Evolutionary conservation across 2,113 vertebrate genomes (phyloP).

Genomic region (Triplophysa dalaica): DNA sequence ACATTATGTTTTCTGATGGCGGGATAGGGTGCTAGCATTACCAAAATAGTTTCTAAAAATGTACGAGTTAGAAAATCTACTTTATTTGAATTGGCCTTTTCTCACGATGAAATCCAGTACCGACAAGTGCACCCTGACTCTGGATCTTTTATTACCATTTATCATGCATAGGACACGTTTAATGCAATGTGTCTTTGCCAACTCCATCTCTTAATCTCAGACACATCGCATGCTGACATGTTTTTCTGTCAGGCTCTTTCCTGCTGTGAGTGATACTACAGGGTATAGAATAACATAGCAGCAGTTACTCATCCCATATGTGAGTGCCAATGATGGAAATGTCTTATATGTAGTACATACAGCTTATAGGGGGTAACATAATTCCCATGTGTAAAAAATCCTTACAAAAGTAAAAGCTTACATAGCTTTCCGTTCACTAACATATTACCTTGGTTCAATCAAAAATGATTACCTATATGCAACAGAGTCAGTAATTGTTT

Average conservation of each 20-base stretch:
- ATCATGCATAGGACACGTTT: neutral
- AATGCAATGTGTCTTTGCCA: neutral
- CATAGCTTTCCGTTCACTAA: no score
- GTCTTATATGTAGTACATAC: neutral
- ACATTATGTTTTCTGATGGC: slow-evolving; percentile 18
- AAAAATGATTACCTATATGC: no score
- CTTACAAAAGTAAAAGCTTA: neutral
- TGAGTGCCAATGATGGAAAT: slow-evolving; percentile 6
- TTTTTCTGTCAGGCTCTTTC: neutral
- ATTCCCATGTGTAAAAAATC: neutral
- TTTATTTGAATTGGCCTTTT: neutral
- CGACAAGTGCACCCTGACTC: neutral
- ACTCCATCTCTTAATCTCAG: neutral
- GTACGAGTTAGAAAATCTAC: neutral
- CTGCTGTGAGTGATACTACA: slow-evolving; percentile 9
- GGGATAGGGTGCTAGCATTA: neutral
- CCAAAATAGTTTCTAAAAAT: neutral
- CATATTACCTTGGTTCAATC: no score
- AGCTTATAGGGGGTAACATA: neutral
- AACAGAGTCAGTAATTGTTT: neutral
- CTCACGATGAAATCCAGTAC: neutral
- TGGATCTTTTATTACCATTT: neutral
- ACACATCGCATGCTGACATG: neutral
- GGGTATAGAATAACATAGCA: neutral
- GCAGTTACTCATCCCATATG: slow-evolving; percentile 7